These are phyloP conservation scores for Proisotoma minuta DNA, from an alignment of 2,888 invertebrate genomes.

Conservation along the genomic window DNA sequence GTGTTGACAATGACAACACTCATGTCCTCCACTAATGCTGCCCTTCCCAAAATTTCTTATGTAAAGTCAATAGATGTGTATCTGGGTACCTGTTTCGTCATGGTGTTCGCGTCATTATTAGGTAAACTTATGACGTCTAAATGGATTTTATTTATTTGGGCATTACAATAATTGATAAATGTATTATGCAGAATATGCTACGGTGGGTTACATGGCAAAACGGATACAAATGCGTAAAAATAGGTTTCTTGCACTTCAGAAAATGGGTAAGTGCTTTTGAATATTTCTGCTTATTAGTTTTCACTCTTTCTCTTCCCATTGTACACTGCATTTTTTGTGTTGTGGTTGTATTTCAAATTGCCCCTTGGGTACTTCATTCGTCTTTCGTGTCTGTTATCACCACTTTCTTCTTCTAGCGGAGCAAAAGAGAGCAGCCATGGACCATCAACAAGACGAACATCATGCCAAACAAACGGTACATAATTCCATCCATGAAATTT, in stretches of 20 bases:
- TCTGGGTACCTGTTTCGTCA: slow-evolving; percentile 95
- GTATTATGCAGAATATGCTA: slow-evolving; percentile 79
- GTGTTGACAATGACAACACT: slow-evolving; percentile 94
- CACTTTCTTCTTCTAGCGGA: too few relatives aligned
- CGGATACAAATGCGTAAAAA: slow-evolving; percentile 94
- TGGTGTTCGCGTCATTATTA: slow-evolving; percentile 95
- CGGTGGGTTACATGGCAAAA: slow-evolving; percentile 96
- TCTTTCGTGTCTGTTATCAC: too few relatives aligned
- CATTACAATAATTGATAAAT: slow-evolving; percentile 16
- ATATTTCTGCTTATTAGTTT: too few relatives aligned
- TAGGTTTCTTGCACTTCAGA: slow-evolving; percentile 81
- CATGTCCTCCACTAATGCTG: slow-evolving; percentile 93
- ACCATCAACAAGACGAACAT: slow-evolving; percentile 58
- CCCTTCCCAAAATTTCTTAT: slow-evolving; percentile 95
- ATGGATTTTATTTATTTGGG: not conserved
- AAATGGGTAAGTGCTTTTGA: too few relatives aligned
- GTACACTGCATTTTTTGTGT: too few relatives aligned
- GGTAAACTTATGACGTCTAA: slow-evolving; percentile 61
- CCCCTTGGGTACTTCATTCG: too few relatives aligned
- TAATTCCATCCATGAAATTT: not conserved
- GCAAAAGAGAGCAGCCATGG: slow-evolving; percentile 75
- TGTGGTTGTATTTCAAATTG: too few relatives aligned
- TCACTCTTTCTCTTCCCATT: too few relatives aligned
- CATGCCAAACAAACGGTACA: slow-evolving; percentile 48
- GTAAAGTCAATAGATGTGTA: slow-evolving; percentile 97